Evolutionary conservation across 2,888 invertebrate genomes (phyloP).

Genomic region (Ichneumoninae sp.): DNA sequence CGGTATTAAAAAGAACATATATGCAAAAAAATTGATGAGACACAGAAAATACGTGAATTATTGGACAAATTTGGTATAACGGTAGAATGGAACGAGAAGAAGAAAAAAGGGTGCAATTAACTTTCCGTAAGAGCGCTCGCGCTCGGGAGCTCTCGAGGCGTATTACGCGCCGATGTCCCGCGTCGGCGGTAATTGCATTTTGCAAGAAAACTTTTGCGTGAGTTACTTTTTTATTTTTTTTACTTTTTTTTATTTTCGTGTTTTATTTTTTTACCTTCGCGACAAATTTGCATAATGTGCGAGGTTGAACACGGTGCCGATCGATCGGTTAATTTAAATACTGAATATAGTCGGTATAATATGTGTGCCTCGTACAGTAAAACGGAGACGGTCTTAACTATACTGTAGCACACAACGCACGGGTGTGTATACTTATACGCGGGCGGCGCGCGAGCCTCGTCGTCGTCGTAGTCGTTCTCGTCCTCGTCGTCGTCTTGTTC

Average conservation of each 20-base stretch:
- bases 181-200: constrained; percentile 82
- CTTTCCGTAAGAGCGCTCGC: constrained; percentile 68
- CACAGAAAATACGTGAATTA: constrained; percentile 57
- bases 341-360: constrained; percentile 74
- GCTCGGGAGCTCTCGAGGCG: constrained; percentile 65
- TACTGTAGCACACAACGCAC: constrained; percentile 10
- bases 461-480: constrained; percentile 48
- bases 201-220: constrained; percentile 82
- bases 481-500: constrained; percentile 55
- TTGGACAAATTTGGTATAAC: constrained; percentile 60
- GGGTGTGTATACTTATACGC: constrained; percentile 51
- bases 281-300: constrained; percentile 82
- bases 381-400: constrained; percentile 32
- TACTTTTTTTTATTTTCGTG: not conserved
- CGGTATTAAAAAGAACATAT: constrained; percentile 22
- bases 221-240: constrained; percentile 69
- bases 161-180: constrained; percentile 76
- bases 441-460: constrained; percentile 67
- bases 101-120: constrained; percentile 78
- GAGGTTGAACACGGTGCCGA: constrained; percentile 80
- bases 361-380: constrained; percentile 27
- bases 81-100: constrained; percentile 35
- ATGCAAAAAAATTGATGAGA: constrained; percentile 17
- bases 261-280: constrained; percentile 8
- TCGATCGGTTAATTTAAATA: constrained; percentile 84